Base-by-base conservation (phyloP, 2,113 vertebrate genomes). In the Tachysurus fulvidraco region DNA sequence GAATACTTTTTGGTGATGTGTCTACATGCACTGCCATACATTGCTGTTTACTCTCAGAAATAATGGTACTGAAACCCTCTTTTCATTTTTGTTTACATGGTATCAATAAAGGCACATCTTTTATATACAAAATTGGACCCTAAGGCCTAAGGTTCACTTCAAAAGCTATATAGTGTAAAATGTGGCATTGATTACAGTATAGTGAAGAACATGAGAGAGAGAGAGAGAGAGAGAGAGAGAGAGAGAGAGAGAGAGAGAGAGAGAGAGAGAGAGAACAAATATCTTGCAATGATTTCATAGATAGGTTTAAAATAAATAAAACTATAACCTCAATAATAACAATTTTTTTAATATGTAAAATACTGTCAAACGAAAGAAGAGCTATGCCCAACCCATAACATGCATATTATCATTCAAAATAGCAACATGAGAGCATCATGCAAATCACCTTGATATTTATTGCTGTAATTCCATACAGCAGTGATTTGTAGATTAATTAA, bases 101-200 rank as follows among this genome's bases (percentile, higher is more conserved):
- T 30, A 67, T 67, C 60, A 62, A 2, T 62, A n/a, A 3, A 62
- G 36, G 36, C 2, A 36, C 36, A 36, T 36, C 36, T 36, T 1
- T 36, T 36, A 36, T 1, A n/a, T 65, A 65, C 62, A 73, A 23
- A 73, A 73, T 41, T 44, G 16, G 17, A 73, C 69, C 36, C 41
- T 73, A 44, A 44, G 28, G 17, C 36, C 41, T 73, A 44, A 44
- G 28, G 17, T 41, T 30, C 28, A 73, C 69, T 73, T 9, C 21
- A 23, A 74, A 74, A 46, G 16, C 36, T 73, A 44, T 59, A 57
- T 50, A 17, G n/a, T 23, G 30, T 52, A 71, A 41, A 62, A 64
- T 85, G 77, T 88, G 82, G 84, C 59, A 55, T 60, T 64, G 46
- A 76, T 65, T 65, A 3, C 25, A 64, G 60, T n/a, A 7, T 2